Base-by-base conservation (phyloP, 2,888 invertebrate genomes). In the Drosophila paranaensis region DNA sequence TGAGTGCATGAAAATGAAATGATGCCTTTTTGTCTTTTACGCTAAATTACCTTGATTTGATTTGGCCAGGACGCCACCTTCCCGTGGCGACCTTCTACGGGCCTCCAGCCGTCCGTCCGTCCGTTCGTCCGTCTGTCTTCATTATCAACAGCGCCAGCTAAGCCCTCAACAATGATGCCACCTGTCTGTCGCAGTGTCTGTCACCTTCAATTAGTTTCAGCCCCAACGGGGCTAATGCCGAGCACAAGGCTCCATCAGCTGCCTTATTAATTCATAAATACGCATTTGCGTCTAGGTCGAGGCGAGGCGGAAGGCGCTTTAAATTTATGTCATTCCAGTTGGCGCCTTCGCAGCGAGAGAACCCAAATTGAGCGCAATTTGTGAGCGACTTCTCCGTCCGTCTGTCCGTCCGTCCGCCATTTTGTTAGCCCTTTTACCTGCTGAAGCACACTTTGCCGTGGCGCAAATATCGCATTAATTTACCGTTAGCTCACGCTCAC, bases 1-100 rank as follows among this genome's bases (percentile, higher is more conserved):
- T 54, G 65, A 57, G 65, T 50, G 65, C 55, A 65, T 60, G 61
- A 54, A 82, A 89, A 85, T 75, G 74, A 77, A 89, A 80, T 83
- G 81, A 81, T 89, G 86, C 72, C 83, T 77, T 82, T 89, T 88
- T 81, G 88, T 88, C 89, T 88, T 83, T 90, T 73, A 88, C 90
- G 81, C 79, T 79, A 90, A 87, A 87, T 87, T 87, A 90, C 84
- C 88, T 79, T 86, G 87, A 88, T 89, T 86, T 90, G 84, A 90
- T 90, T 89, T 89, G 42, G 63, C 43, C 67, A 46, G 71, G 54
- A 43, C 46, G 20, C 9, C 39, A n/a, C 5, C 13, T 37, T 14
- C 13, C 20, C 25, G 61, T 57, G 55, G 64, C 82, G 13, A 35
- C 33, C 61, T 14, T 30, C 33, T 16, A 5, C 27, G 27, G 27